Percentiles rank a stretch among this genome's conserved stretches.
These are phyloP conservation scores for Aphelinus certus DNA, from an alignment of 1,140 invertebrate species.

Conservation along the genomic window DNA sequence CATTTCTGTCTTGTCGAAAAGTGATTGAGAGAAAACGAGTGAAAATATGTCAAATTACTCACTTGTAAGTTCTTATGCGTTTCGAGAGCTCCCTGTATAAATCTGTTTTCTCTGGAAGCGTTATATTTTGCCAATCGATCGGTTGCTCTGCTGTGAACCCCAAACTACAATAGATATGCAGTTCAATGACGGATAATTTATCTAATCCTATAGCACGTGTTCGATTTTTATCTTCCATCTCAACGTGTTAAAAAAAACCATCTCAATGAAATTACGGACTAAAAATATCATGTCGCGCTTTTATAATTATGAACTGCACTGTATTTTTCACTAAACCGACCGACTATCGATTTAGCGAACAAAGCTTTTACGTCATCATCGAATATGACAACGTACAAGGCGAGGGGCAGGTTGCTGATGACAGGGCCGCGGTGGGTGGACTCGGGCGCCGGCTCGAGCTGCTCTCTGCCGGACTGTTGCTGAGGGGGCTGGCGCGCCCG, in stretches of 20 bases:
- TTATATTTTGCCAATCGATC: conserved; percentile 67
- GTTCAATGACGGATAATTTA: neutral
- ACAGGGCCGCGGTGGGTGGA: neutral
- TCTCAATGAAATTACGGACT: too few relatives aligned
- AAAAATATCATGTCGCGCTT: too few relatives aligned
- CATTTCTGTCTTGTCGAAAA: too few relatives aligned
- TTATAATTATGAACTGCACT: too few relatives aligned
- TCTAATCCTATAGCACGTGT: neutral
- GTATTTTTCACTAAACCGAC: too few relatives aligned
- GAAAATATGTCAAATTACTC: conserved; percentile 38
- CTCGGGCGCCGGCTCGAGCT: neutral
- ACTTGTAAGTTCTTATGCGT: conserved; percentile 70
- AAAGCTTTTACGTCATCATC: too few relatives aligned
- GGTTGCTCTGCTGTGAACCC: conserved; percentile 64
- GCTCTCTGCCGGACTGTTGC: too few relatives aligned
- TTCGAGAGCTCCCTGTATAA: conserved; percentile 66
- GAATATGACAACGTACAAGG: neutral
- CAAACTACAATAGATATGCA: conserved; percentile 49
- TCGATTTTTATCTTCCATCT: too few relatives aligned
- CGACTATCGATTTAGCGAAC: too few relatives aligned
- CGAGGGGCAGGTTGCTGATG: neutral
- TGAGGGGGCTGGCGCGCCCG: too few relatives aligned
- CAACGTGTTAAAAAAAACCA: too few relatives aligned
- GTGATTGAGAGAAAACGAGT: too few relatives aligned
- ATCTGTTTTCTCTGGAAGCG: conserved; percentile 68